Evolutionary conservation across 2,113 vertebrate species (phyloP).

Genomic region (Miniopterus natalensis): DNA sequence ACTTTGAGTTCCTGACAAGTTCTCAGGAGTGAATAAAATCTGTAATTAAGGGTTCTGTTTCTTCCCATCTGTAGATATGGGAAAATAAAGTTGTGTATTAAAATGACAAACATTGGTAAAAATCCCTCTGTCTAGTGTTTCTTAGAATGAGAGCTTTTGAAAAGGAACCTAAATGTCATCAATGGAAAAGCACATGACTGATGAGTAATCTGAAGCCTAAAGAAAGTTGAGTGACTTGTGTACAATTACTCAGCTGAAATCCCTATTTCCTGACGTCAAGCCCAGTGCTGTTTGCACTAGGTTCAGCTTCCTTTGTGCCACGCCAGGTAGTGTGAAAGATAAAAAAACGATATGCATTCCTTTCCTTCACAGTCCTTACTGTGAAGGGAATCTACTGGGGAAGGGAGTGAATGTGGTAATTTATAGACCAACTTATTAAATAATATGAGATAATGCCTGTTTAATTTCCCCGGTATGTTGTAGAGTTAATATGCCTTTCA

Average conservation of each 20-base stretch:
- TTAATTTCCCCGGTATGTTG: background rate
- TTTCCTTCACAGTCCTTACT: background rate
- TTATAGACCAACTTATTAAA: constrained; percentile 21
- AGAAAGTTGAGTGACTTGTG: constrained; percentile 15
- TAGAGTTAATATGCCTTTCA: background rate
- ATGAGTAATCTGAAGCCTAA: constrained; percentile 54
- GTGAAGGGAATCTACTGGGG: background rate
- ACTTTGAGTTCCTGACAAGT: constrained; percentile 23
- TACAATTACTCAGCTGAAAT: constrained; percentile 32
- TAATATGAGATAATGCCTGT: background rate
- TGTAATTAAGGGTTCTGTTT: constrained; percentile 2
- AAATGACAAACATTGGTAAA: background rate
- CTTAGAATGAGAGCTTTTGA: constrained; percentile 49
- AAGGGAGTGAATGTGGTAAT: background rate
- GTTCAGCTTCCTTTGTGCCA: background rate
- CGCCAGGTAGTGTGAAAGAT: background rate
- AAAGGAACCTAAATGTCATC: constrained; percentile 57
- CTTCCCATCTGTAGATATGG: background rate
- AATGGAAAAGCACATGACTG: constrained; percentile 46
- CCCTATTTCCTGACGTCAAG: constrained; percentile 38
- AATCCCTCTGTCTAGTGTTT: constrained; percentile 45
- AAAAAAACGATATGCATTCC: background rate
- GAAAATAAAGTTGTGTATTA: constrained; percentile 18
- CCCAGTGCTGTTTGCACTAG: background rate
- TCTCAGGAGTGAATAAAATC: background rate